phyloP scores from a whole-genome alignment of 2,888 invertebrate genomes.

The Troilus luridus region DNA sequence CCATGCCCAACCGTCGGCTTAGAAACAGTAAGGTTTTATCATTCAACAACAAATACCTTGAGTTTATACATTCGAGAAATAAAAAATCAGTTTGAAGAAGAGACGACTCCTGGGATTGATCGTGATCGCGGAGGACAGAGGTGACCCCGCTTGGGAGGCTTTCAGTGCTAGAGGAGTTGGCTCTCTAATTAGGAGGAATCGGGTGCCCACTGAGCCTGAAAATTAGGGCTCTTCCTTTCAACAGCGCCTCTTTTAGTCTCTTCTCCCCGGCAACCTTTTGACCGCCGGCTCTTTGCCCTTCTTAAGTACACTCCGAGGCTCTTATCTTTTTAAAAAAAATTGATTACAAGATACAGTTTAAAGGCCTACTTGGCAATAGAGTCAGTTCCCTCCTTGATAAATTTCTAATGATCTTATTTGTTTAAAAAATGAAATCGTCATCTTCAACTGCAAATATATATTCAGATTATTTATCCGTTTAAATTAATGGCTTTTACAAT shows the following conservation, averaged over 20 bases:
- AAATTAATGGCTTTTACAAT: not conserved
- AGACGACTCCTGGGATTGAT: not conserved
- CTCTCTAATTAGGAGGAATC: constrained; percentile 41
- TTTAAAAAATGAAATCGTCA: not conserved
- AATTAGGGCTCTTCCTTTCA: constrained; percentile 44
- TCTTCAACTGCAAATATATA: not conserved
- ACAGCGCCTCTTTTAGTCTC: constrained; percentile 40
- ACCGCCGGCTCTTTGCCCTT: not conserved
- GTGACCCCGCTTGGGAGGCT: not conserved
- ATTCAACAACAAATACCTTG: too few relatives aligned
- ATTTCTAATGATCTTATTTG: constrained; percentile 33
- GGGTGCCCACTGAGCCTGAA: constrained; percentile 42
- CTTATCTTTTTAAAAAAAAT: constrained; percentile 39
- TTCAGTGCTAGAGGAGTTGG: not conserved
- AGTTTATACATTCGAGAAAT: not conserved
- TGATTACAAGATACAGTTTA: constrained; percentile 48
- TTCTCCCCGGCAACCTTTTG: constrained; percentile 16
- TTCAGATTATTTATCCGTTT: not conserved
- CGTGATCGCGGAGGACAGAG: not conserved
- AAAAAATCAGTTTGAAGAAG: not conserved
- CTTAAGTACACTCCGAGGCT: constrained; percentile 33
- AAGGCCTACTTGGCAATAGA: constrained; percentile 26
- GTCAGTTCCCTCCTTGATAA: constrained; percentile 12
- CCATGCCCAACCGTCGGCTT: too few relatives aligned
- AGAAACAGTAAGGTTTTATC: too few relatives aligned